These are phyloP conservation scores for Tyto alba DNA, from an alignment of 2,113 vertebrate species.

Conservation along the genomic window DNA sequence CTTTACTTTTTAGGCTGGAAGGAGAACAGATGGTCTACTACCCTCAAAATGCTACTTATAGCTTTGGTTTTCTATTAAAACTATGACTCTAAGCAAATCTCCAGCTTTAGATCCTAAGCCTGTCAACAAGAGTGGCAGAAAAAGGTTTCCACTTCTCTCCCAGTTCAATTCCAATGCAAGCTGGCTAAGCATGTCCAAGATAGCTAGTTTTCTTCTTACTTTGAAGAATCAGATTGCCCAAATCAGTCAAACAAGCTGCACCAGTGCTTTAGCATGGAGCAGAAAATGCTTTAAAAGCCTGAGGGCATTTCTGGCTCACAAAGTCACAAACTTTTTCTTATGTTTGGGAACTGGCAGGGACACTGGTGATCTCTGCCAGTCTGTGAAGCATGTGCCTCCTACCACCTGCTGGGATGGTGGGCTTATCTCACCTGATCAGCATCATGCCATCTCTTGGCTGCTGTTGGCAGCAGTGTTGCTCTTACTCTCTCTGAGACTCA, in stretches of 20 bases:
- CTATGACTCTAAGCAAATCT: not conserved
- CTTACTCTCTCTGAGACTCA: not conserved
- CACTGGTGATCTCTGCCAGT: not conserved
- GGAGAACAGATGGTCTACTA: not conserved
- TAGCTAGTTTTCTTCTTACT: not conserved
- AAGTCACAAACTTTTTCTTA: not conserved
- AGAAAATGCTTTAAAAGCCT: not conserved
- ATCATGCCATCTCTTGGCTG: not conserved
- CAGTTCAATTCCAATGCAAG: not conserved
- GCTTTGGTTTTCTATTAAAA: not conserved
- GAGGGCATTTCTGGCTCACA: not conserved
- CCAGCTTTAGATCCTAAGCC: not conserved
- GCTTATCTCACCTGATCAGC: not conserved
- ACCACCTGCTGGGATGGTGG: not conserved
- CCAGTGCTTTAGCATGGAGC: not conserved
- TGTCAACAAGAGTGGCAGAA: not conserved
- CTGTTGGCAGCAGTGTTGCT: not conserved
- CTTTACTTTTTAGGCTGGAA: not conserved
- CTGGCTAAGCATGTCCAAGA: not conserved
- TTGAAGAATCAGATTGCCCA: not conserved
- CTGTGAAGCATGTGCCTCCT: fast-evolving
- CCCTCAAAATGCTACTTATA: not conserved
- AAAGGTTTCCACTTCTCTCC: not conserved
- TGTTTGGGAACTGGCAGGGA: not conserved
- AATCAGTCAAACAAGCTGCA: not conserved